A percentile compares a stretch with the other conserved stretches of the same genome.
phyloP scores from a whole-genome alignment of 2,797 vertebrate genomes.

The Eulemur albifrons region DNA sequence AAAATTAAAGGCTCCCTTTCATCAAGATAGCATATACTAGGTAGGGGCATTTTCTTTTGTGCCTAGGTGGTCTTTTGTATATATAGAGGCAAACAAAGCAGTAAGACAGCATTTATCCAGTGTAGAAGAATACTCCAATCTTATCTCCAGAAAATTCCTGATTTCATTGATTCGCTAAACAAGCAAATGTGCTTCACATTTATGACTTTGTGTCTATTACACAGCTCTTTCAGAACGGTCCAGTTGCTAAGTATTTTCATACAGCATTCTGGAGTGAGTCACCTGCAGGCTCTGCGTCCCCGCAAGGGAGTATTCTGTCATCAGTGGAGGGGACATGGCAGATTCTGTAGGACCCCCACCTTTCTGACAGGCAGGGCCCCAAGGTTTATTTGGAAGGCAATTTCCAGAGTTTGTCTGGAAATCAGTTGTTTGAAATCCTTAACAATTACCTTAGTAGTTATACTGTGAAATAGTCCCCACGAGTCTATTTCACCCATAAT shows the following conservation, averaged over 20 bases:
- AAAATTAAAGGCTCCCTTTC: background rate
- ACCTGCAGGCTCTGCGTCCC: background rate
- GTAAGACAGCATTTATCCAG: background rate
- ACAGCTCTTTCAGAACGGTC: background rate
- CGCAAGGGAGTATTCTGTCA: background rate
- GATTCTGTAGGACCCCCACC: background rate
- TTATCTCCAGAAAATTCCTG: background rate
- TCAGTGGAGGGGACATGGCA: background rate
- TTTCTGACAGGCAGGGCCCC: background rate
- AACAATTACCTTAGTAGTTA: background rate
- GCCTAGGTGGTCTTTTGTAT: constrained; percentile 15
- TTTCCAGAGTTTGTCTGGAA: constrained; percentile 21
- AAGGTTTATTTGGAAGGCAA: background rate
- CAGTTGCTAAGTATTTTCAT: background rate
- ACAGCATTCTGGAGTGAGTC: background rate
- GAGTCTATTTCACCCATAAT: background rate
- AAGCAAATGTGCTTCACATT: background rate
- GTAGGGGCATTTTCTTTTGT: background rate
- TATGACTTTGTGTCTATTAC: background rate
- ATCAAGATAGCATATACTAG: background rate
- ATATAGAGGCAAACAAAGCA: background rate
- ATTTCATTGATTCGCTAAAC: background rate
- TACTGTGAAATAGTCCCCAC: background rate
- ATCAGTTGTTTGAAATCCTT: constrained; percentile 11
- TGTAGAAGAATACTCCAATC: background rate